These are phyloP conservation scores for Diachasmimorpha longicaudata DNA, from an alignment of 1,140 invertebrate species.

Conservation along the genomic window DNA sequence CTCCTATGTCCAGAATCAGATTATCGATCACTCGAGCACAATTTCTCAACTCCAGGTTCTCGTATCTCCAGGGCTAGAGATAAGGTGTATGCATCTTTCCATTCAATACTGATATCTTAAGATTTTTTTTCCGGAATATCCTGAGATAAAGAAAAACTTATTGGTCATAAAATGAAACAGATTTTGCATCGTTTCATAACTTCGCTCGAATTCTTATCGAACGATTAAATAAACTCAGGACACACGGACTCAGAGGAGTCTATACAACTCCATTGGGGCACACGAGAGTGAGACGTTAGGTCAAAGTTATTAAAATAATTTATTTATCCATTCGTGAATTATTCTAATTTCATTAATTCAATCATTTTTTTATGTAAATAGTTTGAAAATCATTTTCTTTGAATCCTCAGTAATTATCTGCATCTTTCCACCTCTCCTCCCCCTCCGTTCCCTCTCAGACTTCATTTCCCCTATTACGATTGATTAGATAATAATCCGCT, in stretches of 20 bases:
- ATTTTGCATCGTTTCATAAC: neutral
- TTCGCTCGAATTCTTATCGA: neutral
- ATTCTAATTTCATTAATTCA: neutral
- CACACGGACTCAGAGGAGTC: neutral
- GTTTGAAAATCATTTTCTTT: neutral
- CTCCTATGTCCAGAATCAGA: too few species aligned
- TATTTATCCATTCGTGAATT: constrained; percentile 1
- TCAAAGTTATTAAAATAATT: neutral
- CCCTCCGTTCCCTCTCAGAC: constrained; percentile 5
- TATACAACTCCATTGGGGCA: neutral
- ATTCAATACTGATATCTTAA: neutral
- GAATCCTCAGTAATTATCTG: neutral
- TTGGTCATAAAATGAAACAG: too few species aligned
- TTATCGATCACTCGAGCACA: too few species aligned
- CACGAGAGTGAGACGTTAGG: neutral
- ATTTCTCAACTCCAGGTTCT: too few species aligned
- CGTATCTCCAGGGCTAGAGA: too few species aligned
- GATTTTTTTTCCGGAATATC: too few species aligned
- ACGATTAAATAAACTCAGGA: neutral
- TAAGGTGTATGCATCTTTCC: neutral
- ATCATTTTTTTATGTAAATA: neutral
- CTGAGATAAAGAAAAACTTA: too few species aligned
- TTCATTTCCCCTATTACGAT: neutral
- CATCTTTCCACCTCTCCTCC: neutral
- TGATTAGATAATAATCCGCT: constrained; percentile 26